These are phyloP conservation scores for Heliothis subflexa DNA, from an alignment of 1,140 invertebrate genomes.

Conservation along the genomic window DNA sequence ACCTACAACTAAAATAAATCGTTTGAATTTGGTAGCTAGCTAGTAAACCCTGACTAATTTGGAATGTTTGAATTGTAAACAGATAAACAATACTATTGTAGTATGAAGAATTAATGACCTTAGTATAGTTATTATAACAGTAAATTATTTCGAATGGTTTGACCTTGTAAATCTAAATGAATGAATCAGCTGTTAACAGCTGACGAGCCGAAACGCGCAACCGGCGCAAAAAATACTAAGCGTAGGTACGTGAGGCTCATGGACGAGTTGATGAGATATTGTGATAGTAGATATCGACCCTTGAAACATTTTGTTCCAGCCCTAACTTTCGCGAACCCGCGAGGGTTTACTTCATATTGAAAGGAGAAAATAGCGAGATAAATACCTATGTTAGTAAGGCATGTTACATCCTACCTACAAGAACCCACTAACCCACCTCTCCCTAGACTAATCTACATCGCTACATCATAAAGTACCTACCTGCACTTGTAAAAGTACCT, in stretches of 20 bases:
- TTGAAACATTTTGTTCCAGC: not conserved
- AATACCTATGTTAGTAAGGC: slow-evolving; percentile 2
- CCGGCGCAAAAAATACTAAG: not conserved
- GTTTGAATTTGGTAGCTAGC: too few species aligned
- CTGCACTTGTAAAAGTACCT: not conserved
- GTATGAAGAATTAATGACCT: too few species aligned
- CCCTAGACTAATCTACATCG: not conserved
- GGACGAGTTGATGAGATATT: too few species aligned
- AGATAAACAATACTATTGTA: too few species aligned
- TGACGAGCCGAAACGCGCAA: not conserved
- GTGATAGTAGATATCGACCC: not conserved
- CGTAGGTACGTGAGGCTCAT: too few species aligned
- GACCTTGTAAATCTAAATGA: slow-evolving; percentile 1
- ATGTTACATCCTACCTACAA: not conserved
- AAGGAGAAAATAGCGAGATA: slow-evolving; percentile 24
- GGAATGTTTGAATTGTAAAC: not conserved
- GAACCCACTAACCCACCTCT: not conserved
- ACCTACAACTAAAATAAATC: not conserved
- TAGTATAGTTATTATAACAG: too few species aligned
- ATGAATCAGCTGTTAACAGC: slow-evolving; percentile 35
- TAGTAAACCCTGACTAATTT: not conserved
- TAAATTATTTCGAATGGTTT: not conserved
- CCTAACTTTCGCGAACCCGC: slow-evolving; percentile 16
- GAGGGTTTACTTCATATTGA: slow-evolving; percentile 22
- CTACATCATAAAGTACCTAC: not conserved